Evolutionary conservation across 2,113 vertebrate genomes (phyloP).

Genomic region (Numida meleagris): DNA sequence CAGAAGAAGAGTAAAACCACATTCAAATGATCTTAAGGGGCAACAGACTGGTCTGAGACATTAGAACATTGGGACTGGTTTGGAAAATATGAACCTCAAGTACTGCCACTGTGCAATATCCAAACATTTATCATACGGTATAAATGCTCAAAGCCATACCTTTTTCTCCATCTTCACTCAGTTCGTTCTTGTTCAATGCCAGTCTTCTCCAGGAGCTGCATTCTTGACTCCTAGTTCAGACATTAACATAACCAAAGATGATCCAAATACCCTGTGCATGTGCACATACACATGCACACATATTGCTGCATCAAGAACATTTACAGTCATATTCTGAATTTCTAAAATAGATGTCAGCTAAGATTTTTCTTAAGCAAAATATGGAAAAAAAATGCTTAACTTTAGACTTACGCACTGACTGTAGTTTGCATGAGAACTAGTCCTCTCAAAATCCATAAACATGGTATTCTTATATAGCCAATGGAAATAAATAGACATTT

Average conservation of each 20-base stretch:
- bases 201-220: background rate
- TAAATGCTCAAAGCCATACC: background rate
- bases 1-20: background rate
- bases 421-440: background rate
- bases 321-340: background rate
- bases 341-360: background rate
- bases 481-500: background rate
- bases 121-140: background rate
- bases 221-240: background rate
- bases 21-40: background rate
- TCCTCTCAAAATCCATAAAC: background rate
- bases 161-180: background rate
- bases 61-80: background rate
- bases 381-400: conserved; percentile 4
- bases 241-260: background rate
- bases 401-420: background rate
- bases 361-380: conserved; percentile 13
- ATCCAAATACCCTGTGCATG: background rate
- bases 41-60: background rate
- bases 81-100: background rate
- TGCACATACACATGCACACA: background rate
- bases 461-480: background rate
- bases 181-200: background rate
- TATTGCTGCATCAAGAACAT: background rate
- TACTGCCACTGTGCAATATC: background rate